Percentiles rank a stretch among this genome's conserved stretches.
These are phyloP conservation scores for Drosophila bipectinata DNA, from an alignment of 1,140 invertebrate genomes.

Conservation along the genomic window DNA sequence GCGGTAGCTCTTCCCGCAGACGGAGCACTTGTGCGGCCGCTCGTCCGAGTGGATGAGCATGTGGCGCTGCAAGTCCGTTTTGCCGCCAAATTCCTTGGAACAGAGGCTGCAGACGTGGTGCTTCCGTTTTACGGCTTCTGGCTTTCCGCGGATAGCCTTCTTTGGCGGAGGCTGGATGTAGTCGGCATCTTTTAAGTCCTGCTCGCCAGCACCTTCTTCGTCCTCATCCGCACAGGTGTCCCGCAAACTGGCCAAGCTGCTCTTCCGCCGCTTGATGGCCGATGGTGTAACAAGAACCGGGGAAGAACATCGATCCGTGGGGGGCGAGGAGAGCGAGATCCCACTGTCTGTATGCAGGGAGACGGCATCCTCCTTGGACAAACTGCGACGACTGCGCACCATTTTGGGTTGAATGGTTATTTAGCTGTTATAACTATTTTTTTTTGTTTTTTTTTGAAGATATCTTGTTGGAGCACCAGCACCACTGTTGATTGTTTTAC, in stretches of 20 bases:
- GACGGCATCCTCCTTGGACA: slow-evolving; percentile 77
- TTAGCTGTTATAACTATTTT: slow-evolving; percentile 18
- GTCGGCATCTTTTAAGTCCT: slow-evolving; percentile 46
- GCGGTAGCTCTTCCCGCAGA: slow-evolving; percentile 90
- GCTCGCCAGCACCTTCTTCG: slow-evolving; percentile 41
- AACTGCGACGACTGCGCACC: slow-evolving; percentile 77
- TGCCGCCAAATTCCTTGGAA: slow-evolving; percentile 84
- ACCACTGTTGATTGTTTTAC: slow-evolving; percentile 55
- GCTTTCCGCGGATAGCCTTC: slow-evolving; percentile 49
- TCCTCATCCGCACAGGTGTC: slow-evolving; percentile 32
- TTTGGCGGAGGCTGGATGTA: slow-evolving; percentile 60
- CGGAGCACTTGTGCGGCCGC: slow-evolving; percentile 87
- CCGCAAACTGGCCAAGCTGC: slow-evolving; percentile 56
- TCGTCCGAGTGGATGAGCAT: slow-evolving; percentile 86
- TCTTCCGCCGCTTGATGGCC: slow-evolving; percentile 57
- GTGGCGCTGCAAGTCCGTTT: slow-evolving; percentile 85
- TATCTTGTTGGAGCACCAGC: slow-evolving; percentile 53
- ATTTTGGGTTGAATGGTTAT: slow-evolving; percentile 44
- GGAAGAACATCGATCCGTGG: slow-evolving; percentile 56
- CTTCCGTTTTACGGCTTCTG: slow-evolving; percentile 53
- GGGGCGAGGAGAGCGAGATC: slow-evolving; percentile 78
- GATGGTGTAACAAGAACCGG: slow-evolving; percentile 15
- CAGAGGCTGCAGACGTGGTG: slow-evolving; percentile 84
- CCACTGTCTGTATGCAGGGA: slow-evolving; percentile 74
- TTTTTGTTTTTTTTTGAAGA: slow-evolving; percentile 9